Evolutionary conservation across 2,113 vertebrate genomes (phyloP), one percentile per base, ranked within the genome.

Genomic region (Silurus asotus): DNA sequence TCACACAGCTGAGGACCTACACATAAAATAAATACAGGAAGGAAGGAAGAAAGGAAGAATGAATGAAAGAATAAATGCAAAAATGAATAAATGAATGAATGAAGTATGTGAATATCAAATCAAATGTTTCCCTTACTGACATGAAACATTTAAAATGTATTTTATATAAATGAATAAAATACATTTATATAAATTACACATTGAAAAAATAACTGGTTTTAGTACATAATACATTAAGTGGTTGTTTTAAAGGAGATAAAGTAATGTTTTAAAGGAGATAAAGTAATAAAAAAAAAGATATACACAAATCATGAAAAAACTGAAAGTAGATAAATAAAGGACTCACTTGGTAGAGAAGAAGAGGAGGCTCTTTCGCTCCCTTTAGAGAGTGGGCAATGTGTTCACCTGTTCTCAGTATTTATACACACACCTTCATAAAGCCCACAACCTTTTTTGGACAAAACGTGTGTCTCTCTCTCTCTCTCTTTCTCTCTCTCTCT

Each of bases 341-440:
- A 86, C 89, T 90, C 84, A 90, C 89, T 88, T 74, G 45, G 81
- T 28, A 72, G 49, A 75, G 37, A 53, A 87, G 67, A 85, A 90
- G 85, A 87, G 74, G 87, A 87, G 86, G 56, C 81, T 48, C 81
- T 87, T 53, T 62, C 10, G 80, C 83, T 85, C 85, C 86, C 86
- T 88, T 86, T 61, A 84, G 69, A 86, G 78, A 88, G 83, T 86
- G 82, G 82, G 67, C 23, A 6, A 76, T 65, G 13, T 65, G 70
- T 72, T 90, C 89, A 89, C 89, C 89, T 90, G 88, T 55, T 69
- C 20, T 25, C n/a, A 77, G 37, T 61, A 84, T 89, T 88, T 89
- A 90, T 79, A 84, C 76, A 14, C 25, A 69, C 49, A 56, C 74
- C 83, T 84, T 67, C 37, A 56, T 62, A 17, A 37, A 78, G 56